phyloP scores from a whole-genome alignment of 2,888 invertebrate genomes.

The Limnephilus rhombicus region DNA sequence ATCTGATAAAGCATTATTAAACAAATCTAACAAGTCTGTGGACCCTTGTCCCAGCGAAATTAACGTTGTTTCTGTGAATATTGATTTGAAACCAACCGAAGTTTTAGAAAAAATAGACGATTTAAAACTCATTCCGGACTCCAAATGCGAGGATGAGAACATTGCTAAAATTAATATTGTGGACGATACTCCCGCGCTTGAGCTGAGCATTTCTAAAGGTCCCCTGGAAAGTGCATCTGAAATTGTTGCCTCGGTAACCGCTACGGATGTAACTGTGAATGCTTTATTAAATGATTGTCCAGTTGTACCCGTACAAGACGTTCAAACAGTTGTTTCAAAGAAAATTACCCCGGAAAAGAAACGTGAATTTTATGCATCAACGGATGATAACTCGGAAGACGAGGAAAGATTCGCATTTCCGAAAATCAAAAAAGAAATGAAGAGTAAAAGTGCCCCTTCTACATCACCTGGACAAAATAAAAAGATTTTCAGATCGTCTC shows the following conservation, averaged over 20 bases:
- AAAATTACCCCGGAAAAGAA: slow-evolving; percentile 23
- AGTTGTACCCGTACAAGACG: neutral
- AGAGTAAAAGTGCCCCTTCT: slow-evolving; percentile 48
- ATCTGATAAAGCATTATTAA: slow-evolving; percentile 7
- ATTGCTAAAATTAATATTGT: neutral
- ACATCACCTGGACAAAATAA: slow-evolving; percentile 48
- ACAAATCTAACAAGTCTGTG: slow-evolving; percentile 15
- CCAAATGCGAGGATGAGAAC: neutral
- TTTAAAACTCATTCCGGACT: neutral
- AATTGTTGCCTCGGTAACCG: neutral
- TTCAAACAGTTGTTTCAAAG: neutral
- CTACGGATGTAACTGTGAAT: neutral
- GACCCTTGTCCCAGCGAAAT: slow-evolving; percentile 10
- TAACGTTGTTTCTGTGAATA: neutral
- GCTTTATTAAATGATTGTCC: neutral
- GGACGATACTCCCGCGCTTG: neutral
- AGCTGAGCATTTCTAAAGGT: neutral
- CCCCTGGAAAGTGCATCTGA: neutral
- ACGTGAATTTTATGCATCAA: slow-evolving; percentile 65
- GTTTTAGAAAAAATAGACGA: neutral
- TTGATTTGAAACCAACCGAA: neutral
- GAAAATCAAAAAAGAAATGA: slow-evolving; percentile 64
- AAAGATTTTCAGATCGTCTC: slow-evolving; percentile 52
- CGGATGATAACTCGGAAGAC: slow-evolving; percentile 64
- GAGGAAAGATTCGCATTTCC: slow-evolving; percentile 64